phyloP scores from a whole-genome alignment of 2,888 invertebrate species.

The Agonopterix arenella region DNA sequence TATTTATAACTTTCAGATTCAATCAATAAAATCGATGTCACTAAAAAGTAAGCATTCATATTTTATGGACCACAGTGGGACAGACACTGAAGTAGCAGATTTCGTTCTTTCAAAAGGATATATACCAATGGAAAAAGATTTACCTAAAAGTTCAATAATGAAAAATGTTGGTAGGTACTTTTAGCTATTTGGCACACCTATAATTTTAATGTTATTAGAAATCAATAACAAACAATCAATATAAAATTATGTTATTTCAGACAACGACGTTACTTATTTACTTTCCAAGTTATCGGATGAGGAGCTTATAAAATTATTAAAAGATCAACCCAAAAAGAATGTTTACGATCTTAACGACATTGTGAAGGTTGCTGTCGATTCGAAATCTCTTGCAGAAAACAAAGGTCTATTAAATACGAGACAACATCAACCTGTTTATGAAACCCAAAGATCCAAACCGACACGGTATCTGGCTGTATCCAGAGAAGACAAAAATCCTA shows the following conservation, averaged over 20 bases:
- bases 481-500: conserved; percentile 19
- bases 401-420: conserved; percentile 5
- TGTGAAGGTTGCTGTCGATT: conserved; percentile 30
- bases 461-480: conserved; percentile 17
- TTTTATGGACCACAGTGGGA: conserved; percentile 25
- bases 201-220: not conserved
- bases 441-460: not conserved
- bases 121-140: conserved; percentile 43
- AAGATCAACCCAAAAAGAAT: conserved; percentile 41
- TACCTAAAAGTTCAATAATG: conserved; percentile 36
- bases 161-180: conserved; percentile 36
- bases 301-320: conserved; percentile 50
- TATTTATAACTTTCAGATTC: conserved; percentile 26
- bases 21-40: conserved; percentile 23
- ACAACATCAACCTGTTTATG: too few species aligned
- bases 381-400: conserved; percentile 15
- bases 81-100: conserved; percentile 41
- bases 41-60: conserved; percentile 26
- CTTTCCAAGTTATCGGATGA: conserved; percentile 58
- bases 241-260: conserved; percentile 27
- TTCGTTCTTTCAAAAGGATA: conserved; percentile 45
- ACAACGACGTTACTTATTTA: conserved; percentile 46
- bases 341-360: conserved; percentile 49
- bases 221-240: not conserved
- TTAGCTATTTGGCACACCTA: not conserved